A percentile compares a stretch with the other conserved stretches of the same genome.
phyloP scores from a whole-genome alignment of 2,888 invertebrate species.

The Hyposoter dolosus region DNA sequence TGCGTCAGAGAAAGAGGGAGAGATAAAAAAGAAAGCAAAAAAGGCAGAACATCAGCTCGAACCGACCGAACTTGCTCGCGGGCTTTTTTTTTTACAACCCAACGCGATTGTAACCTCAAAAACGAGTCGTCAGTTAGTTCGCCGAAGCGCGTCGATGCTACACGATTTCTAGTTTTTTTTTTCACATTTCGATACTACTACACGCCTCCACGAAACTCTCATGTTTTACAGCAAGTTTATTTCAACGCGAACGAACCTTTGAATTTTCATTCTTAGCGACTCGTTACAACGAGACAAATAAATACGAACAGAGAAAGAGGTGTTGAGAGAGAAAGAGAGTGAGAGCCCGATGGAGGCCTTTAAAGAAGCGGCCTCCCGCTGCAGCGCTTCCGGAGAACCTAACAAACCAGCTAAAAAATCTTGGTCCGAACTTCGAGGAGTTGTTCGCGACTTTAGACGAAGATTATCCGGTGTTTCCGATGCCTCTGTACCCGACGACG shows the following conservation, averaged over 20 bases:
- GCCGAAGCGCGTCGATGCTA: conserved; percentile 10
- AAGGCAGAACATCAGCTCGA: neutral
- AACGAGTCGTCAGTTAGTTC: conserved; percentile 11
- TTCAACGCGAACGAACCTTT: conserved; percentile 35
- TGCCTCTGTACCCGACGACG: conserved; percentile 91
- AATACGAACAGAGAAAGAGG: conserved; percentile 23
- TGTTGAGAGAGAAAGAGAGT: conserved; percentile 33
- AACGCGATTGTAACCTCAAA: conserved; percentile 60
- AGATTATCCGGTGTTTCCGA: conserved; percentile 92
- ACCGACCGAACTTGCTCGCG: conserved; percentile 11
- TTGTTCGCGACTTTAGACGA: conserved; percentile 92
- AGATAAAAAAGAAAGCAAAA: neutral
- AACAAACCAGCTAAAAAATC: conserved; percentile 83
- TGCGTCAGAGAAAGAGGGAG: conserved; percentile 38
- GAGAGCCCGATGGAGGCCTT: conserved; percentile 74
- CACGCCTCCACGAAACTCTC: conserved; percentile 10
- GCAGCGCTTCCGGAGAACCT: conserved; percentile 35
- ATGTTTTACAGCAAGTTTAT: conserved; percentile 52
- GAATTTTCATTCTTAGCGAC: conserved; percentile 24
- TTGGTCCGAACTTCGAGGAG: conserved; percentile 93
- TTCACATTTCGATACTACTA: neutral
- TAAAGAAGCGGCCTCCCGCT: conserved; percentile 71
- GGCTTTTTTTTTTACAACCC: conserved; percentile 17
- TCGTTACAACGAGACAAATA: neutral
- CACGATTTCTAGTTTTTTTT: neutral